Evolutionary conservation across 2,888 invertebrate genomes (phyloP), one percentile per base, ranked within the genome.

Genomic region (Ochropleura plecta): DNA sequence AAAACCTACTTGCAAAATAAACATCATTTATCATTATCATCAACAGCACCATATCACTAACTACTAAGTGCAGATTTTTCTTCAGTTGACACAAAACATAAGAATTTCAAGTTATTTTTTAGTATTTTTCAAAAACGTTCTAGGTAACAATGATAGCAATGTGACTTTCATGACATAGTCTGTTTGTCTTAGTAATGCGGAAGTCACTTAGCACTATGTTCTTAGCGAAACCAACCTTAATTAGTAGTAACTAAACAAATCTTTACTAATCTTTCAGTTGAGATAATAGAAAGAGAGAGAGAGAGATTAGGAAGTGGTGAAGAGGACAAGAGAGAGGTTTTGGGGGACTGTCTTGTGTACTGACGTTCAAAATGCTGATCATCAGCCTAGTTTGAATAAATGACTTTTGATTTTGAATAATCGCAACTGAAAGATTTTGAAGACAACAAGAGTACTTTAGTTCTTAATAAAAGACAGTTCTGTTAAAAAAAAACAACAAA

Each of bases 101-200:
- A 40, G 18, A 42, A 42, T 18, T 18, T 9, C 9, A 42, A 18
- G 40, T 18, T 9, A 5, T 18, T 16, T 64, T 48, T 4, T 9
- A 12, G 5, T 18, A 46, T 46, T 8, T 69, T 30, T 30, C 7
- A 14, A 69, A 46, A 48, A 9, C 10, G 16, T 48, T 69, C 69
- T 40, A 69, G 65, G 46, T 69, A 40, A 0, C 0, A 42, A 70
- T 12, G 20, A 8, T 5, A 16, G 16, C 2, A 68, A 42, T 20
- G 40, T 20, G 70, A 70, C 30, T 57, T 76, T 75, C 64, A 49
- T 49, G 30, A 49, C 30, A 63, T 63, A 70, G 3, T 51, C 46
- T 51, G 20, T 46, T 51, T 12, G 18, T 46, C 18, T 14, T 30
- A 48, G 60, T 16, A 6, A 71, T 71, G 71, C 59, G 79, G 60